A percentile compares a stretch with the other conserved stretches of the same genome.
These are phyloP conservation scores for Cebus imitator DNA, from an alignment of 2,113 vertebrate genomes.

Conservation along the genomic window DNA sequence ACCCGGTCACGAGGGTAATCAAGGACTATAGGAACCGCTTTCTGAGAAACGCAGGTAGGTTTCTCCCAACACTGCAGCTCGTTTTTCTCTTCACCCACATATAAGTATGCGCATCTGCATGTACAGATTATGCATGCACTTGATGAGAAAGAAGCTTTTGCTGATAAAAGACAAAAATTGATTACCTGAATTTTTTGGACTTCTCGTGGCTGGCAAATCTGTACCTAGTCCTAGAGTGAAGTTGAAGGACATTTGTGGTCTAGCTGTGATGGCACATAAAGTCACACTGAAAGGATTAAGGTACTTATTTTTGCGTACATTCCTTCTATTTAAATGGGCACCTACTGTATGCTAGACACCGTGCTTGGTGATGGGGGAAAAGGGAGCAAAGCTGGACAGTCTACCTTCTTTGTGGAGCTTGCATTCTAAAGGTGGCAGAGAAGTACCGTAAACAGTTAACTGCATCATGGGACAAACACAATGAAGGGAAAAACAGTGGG, in stretches of 20 bases:
- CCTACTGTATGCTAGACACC: background rate
- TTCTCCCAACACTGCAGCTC: accelerated
- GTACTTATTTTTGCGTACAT: background rate
- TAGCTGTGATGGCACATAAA: background rate
- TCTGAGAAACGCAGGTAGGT: slow-evolving; percentile 93
- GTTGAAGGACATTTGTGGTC: background rate
- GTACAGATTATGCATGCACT: background rate
- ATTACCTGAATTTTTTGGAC: background rate
- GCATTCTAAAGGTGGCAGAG: background rate
- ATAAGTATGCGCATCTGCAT: accelerated
- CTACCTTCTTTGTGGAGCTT: background rate
- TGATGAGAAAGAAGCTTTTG: background rate
- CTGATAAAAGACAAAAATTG: background rate
- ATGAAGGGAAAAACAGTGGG: background rate
- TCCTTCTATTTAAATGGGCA: background rate
- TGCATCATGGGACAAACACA: background rate
- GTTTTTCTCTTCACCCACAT: background rate
- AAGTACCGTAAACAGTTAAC: background rate
- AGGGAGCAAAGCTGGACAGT: background rate
- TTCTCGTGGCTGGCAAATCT: background rate
- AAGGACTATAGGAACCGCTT: slow-evolving; percentile 86
- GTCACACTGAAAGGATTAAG: background rate
- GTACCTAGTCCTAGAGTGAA: background rate
- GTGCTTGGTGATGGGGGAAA: background rate
- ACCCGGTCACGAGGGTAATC: slow-evolving; percentile 88